phyloP scores from a whole-genome alignment of 2,888 invertebrate genomes.

The Hemicrepidius hirtus region DNA sequence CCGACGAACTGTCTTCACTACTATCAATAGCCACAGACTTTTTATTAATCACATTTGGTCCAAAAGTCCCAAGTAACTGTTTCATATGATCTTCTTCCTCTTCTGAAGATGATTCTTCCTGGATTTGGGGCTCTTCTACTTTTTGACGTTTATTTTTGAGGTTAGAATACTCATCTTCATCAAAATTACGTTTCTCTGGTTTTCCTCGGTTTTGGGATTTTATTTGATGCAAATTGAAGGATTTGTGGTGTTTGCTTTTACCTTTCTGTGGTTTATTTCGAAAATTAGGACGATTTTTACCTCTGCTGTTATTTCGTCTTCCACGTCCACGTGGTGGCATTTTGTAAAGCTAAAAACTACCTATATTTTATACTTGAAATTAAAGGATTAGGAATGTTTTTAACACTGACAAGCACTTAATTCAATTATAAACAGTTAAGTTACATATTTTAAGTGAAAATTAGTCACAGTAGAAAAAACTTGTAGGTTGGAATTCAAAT shows the following conservation, averaged over 20 bases:
- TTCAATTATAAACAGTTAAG: no score
- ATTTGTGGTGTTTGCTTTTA: slow-evolving; percentile 37
- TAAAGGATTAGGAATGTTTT: not conserved
- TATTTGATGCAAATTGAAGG: slow-evolving; percentile 4
- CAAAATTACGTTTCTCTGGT: not conserved
- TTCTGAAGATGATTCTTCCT: slow-evolving; percentile 51
- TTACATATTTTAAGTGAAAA: no score
- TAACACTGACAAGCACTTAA: no score
- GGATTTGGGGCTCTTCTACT: slow-evolving; percentile 3
- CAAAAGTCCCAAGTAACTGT: slow-evolving; percentile 62
- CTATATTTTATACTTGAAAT: not conserved
- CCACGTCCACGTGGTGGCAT: slow-evolving; percentile 42
- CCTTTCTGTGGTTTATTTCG: slow-evolving; percentile 8
- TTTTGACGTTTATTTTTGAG: slow-evolving; percentile 41
- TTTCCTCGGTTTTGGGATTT: not conserved
- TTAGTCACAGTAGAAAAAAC: no score
- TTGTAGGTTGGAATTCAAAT: no score
- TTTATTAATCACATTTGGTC: slow-evolving; percentile 52
- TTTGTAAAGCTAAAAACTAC: not conserved
- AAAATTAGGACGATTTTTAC: slow-evolving; percentile 33
- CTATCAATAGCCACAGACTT: slow-evolving; percentile 67
- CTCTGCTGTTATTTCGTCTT: slow-evolving; percentile 5
- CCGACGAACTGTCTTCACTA: slow-evolving; percentile 63
- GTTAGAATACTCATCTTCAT: slow-evolving; percentile 5
- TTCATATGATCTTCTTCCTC: slow-evolving; percentile 60